Percentiles rank a stretch among this genome's conserved stretches.
Evolutionary conservation across 2,888 invertebrate species (phyloP).

Genomic region (Xanthia icteritia): DNA sequence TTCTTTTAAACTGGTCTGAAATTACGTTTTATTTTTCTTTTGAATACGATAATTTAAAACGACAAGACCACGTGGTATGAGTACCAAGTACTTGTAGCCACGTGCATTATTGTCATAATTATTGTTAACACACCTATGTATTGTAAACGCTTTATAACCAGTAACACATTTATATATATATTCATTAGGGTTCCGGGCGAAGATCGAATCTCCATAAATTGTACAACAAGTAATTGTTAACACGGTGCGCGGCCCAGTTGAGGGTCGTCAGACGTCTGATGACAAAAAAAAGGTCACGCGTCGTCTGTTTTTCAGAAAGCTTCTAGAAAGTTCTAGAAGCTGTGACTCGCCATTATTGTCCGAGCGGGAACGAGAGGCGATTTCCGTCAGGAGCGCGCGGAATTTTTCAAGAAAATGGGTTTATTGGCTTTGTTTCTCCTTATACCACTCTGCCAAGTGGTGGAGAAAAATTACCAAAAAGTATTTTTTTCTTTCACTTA

Average conservation of each 20-base stretch:
- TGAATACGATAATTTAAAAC: neutral
- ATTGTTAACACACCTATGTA: neutral
- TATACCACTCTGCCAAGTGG: accelerated
- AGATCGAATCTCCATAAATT: neutral
- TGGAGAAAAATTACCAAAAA: neutral
- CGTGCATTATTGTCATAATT: neutral
- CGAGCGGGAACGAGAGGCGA: neutral
- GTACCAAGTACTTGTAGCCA: neutral
- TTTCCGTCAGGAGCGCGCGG: neutral
- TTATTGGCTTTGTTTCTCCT: no score
- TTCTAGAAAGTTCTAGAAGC: neutral
- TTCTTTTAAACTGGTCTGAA: neutral
- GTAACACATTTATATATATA: neutral
- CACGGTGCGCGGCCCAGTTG: neutral
- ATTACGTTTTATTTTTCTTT: neutral
- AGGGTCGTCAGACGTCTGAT: neutral
- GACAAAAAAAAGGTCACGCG: neutral
- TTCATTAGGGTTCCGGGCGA: neutral
- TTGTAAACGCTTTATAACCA: neutral
- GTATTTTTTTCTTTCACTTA: neutral
- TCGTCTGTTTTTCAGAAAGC: neutral
- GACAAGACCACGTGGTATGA: neutral
- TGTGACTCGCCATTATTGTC: neutral
- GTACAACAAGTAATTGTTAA: no score
- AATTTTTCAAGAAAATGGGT: neutral